Conservation (phyloP, 2,888 invertebrate species). For the Tupiocoris notatus region DNA sequence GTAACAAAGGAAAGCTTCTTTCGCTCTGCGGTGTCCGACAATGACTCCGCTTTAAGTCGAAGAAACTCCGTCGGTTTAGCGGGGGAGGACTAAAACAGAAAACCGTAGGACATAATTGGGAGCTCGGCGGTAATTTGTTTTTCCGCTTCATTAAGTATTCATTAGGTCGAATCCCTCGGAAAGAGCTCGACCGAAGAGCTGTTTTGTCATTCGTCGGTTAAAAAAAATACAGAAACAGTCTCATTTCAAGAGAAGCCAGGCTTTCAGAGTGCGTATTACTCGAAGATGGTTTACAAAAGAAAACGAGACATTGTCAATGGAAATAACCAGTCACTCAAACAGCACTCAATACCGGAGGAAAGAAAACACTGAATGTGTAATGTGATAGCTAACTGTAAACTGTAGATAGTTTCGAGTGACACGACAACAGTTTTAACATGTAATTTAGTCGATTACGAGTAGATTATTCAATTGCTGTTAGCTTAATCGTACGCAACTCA, state of each 20-base stretch:
- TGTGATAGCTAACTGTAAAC: not conserved
- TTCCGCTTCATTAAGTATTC: conserved; percentile 28
- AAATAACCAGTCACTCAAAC: no score
- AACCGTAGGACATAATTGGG: not conserved
- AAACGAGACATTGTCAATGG: no score
- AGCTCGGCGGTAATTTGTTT: conserved; percentile 13
- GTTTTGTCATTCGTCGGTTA: not conserved
- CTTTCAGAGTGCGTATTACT: no score
- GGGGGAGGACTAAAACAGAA: not conserved
- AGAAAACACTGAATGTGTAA: no score
- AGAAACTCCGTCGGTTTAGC: not conserved
- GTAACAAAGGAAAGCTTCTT: not conserved
- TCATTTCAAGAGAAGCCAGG: no score
- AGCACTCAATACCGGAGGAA: no score
- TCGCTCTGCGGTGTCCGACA: not conserved
- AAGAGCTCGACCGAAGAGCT: not conserved
- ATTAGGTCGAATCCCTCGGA: not conserved
- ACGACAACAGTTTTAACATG: no score
- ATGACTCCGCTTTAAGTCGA: not conserved
- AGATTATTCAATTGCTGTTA: no score
- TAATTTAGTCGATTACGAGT: no score
- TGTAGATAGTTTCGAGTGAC: no score
- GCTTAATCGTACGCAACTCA: no score
- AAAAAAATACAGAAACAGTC: not conserved
- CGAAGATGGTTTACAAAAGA: no score